Percentiles rank a stretch among this genome's conserved stretches.
phyloP scores from a whole-genome alignment of 2,113 vertebrate species.

The Elaphurus davidianus region DNA sequence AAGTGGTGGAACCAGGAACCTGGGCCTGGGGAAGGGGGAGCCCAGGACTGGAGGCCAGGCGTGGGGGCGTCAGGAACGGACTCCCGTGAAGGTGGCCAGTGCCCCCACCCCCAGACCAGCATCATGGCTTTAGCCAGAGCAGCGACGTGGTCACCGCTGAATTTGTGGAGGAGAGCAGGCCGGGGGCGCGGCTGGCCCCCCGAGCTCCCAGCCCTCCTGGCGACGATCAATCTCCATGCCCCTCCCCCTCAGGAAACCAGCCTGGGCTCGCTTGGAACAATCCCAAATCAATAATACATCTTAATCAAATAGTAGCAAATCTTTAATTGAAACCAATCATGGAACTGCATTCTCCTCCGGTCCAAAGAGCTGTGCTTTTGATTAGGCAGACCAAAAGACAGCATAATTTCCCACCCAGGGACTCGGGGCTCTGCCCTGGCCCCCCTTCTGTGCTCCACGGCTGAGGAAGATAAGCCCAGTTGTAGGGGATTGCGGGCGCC shows the following conservation, averaged over 20 bases:
- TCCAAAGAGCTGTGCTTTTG: constrained; percentile 54
- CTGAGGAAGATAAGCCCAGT: background rate
- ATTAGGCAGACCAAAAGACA: constrained; percentile 10
- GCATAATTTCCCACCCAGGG: constrained; percentile 38
- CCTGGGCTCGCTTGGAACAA: constrained; percentile 31
- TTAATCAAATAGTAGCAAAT: constrained; percentile 67
- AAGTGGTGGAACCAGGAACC: rapidly evolving
- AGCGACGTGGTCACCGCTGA: rapidly evolving
- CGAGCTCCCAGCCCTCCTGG: constrained; percentile 11
- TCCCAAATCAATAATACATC: constrained; percentile 70
- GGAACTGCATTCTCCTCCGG: constrained; percentile 32
- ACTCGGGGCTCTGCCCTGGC: background rate
- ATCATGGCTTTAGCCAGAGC: background rate
- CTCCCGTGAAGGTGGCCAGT: background rate
- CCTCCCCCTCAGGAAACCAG: constrained; percentile 28
- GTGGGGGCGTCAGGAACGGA: background rate
- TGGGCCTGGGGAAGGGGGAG: background rate
- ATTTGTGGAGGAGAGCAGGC: background rate
- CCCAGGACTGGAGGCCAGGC: rapidly evolving
- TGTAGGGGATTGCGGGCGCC: background rate
- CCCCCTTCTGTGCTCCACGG: background rate
- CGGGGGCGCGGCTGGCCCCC: background rate
- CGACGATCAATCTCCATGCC: background rate
- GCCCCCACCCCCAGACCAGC: rapidly evolving
- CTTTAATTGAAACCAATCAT: constrained; percentile 71